These are phyloP conservation scores for Cepphus grylle DNA, from an alignment of 2,113 vertebrate genomes.

Conservation along the genomic window DNA sequence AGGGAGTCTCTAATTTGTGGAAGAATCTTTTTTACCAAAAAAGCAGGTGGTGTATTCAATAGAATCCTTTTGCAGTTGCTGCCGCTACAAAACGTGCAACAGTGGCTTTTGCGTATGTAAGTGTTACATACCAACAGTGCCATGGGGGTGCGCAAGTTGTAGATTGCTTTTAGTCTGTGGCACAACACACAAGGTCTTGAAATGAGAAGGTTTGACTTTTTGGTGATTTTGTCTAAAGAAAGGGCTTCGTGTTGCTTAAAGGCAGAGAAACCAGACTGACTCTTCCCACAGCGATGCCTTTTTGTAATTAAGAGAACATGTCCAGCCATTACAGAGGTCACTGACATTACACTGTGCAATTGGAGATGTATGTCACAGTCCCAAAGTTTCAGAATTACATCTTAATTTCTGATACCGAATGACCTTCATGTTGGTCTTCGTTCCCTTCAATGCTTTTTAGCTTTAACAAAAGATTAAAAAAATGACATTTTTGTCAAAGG, in stretches of 20 bases:
- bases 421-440: neutral
- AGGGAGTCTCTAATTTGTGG: neutral
- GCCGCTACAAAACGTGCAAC: neutral
- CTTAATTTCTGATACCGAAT: neutral
- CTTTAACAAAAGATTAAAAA: neutral
- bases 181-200: neutral
- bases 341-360: neutral
- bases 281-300: neutral
- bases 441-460: neutral
- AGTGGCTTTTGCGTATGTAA: neutral
- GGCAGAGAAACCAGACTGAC: neutral
- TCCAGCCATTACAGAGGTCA: neutral
- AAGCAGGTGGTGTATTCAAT: rapidly evolving
- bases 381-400: neutral
- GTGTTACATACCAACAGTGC: neutral
- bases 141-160: neutral
- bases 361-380: neutral
- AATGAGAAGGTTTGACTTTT: neutral
- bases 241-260: neutral
- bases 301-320: neutral
- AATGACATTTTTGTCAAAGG: neutral
- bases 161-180: neutral
- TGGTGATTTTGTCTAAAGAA: neutral
- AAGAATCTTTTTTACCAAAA: neutral
- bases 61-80: neutral